Evolutionary conservation across 2,888 invertebrate species (phyloP).

Genomic region (Ecliptopera silaceata): DNA sequence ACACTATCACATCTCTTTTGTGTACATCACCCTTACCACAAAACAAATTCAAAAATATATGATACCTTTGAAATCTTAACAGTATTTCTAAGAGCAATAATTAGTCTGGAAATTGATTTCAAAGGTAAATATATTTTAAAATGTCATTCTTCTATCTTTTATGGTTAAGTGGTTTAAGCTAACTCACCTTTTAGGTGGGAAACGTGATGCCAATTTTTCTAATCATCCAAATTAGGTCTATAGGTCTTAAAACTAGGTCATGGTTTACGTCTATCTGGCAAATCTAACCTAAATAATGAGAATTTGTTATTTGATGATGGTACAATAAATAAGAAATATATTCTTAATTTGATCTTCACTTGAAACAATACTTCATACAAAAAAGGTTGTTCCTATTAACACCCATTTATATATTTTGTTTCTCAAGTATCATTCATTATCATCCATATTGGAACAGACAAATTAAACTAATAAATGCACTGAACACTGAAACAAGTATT

Average conservation of each 20-base stretch:
- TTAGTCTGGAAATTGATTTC: background rate
- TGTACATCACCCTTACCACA: conserved; percentile 51
- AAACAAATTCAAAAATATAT: background rate
- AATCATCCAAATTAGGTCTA: conserved; percentile 1
- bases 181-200: conserved; percentile 24
- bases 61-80: background rate
- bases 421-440: background rate
- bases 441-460: conserved; percentile 13
- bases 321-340: conserved; percentile 29
- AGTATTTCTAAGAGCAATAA: background rate
- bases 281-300: conserved; percentile 26
- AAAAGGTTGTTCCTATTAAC: background rate
- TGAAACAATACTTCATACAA: background rate
- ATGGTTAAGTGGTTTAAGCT: conserved; percentile 12
- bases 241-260: conserved; percentile 22
- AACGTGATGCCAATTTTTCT: conserved; percentile 17
- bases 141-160: background rate
- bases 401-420: background rate
- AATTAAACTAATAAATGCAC: conserved; percentile 54
- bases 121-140: background rate
- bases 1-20: conserved; percentile 76
- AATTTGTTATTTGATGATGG: conserved; percentile 37
- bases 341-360: conserved; percentile 15
- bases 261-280: conserved; percentile 35
- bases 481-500: conserved; percentile 63